Percentiles rank a stretch among this genome's conserved stretches.
phyloP scores from a whole-genome alignment of 2,888 invertebrate genomes.

The Diarsia mendica region DNA sequence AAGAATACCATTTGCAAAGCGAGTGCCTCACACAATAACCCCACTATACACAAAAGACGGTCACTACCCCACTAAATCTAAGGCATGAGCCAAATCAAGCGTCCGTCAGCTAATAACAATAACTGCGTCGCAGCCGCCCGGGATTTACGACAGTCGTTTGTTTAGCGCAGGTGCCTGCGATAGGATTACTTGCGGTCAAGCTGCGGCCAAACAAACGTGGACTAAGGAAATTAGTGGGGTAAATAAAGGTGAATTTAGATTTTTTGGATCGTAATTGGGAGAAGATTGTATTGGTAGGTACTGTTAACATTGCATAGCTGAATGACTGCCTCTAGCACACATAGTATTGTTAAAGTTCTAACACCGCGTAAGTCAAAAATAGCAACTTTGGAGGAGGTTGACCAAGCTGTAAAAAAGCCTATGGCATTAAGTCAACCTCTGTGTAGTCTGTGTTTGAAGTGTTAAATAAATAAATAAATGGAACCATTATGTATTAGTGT shows the following conservation, averaged over 20 bases:
- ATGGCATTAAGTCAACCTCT: no score
- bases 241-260: background rate
- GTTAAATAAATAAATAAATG: no score
- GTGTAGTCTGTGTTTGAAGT: no score
- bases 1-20: background rate
- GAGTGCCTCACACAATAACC: constrained; percentile 1
- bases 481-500: no score
- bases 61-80: constrained; percentile 56
- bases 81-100: constrained; percentile 67
- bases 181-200: constrained; percentile 78
- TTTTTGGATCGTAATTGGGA: background rate
- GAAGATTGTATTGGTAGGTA: background rate
- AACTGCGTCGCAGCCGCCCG: constrained; percentile 69
- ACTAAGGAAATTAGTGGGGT: constrained; percentile 13
- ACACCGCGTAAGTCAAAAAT: no score
- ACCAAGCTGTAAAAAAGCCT: no score
- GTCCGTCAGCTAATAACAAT: constrained; percentile 75
- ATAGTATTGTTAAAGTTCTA: no score
- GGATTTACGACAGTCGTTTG: constrained; percentile 77
- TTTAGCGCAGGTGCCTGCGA: constrained; percentile 75
- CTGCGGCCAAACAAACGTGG: constrained; percentile 64
- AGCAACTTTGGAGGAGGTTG: no score
- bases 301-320: no score
- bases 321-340: no score
- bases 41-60: constrained; percentile 44